Evolutionary conservation across 2,113 vertebrate species (phyloP).

Genomic region (Chaetops frenatus): DNA sequence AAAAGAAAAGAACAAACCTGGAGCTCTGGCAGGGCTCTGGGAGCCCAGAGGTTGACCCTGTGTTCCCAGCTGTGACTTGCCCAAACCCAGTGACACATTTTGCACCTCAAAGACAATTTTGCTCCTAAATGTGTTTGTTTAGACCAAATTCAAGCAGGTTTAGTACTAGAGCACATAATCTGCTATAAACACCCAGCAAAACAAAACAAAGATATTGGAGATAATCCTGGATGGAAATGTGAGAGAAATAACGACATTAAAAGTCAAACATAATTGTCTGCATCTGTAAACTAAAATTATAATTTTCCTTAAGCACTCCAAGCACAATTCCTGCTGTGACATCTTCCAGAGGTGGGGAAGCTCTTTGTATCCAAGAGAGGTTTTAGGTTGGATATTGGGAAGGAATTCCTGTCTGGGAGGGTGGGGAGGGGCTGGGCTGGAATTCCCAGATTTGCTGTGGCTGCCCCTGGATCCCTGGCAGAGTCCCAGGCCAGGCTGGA

Average conservation of each 20-base stretch:
- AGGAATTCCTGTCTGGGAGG: too few relatives aligned
- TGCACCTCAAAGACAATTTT: not conserved
- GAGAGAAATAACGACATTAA: not conserved
- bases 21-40: not conserved
- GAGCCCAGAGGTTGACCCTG: not conserved
- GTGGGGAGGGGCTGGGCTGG: too few relatives aligned
- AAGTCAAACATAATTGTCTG: not conserved
- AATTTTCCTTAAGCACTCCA: not conserved
- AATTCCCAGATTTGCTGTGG: not conserved
- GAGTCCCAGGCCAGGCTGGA: not conserved
- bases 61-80: not conserved
- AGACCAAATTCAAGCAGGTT: not conserved
- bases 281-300: not conserved
- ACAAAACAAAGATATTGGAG: not conserved
- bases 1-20: not conserved
- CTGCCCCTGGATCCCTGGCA: not conserved
- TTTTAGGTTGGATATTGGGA: too few relatives aligned
- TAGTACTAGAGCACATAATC: not conserved
- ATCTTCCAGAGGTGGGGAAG: not conserved
- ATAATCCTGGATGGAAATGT: not conserved
- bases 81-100: not conserved
- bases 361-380: not conserved
- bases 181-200: not conserved
- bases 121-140: not conserved
- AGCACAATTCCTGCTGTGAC: not conserved